phyloP scores from a whole-genome alignment of 2,113 vertebrate species.

The Pimephales promelas region DNA sequence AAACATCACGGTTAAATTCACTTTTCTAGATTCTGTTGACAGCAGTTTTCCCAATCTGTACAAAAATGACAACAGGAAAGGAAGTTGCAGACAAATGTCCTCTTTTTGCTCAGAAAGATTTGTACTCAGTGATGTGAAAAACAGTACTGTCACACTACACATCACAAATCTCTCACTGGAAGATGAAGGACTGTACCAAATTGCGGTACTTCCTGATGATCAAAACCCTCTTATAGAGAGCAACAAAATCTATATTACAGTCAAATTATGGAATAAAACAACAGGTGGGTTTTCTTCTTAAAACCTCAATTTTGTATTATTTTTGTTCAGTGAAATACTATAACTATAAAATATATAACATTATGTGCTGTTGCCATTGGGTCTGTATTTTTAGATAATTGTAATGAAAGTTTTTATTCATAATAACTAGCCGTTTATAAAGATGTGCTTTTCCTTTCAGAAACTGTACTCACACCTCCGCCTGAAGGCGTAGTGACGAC shows the following conservation, averaged over 20 bases:
- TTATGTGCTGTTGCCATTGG: not conserved
- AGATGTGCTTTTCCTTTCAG: not conserved
- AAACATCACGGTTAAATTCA: constrained; percentile 25
- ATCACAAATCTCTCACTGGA: constrained; percentile 22
- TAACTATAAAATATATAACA: not conserved
- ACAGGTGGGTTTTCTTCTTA: constrained; percentile 41
- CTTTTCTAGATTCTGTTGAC: not conserved
- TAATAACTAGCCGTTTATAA: not conserved
- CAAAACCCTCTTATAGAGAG: not conserved
- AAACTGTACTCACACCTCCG: not conserved
- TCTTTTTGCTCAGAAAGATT: not conserved
- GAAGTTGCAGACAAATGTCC: not conserved
- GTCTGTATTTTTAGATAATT: not conserved
- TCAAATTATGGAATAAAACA: not conserved
- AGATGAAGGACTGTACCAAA: constrained; percentile 43
- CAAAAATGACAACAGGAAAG: constrained; percentile 23
- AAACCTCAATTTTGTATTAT: not conserved
- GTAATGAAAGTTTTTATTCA: not conserved
- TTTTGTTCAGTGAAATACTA: not conserved
- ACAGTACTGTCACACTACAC: not conserved
- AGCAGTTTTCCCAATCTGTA: not conserved
- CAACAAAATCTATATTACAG: constrained; percentile 9
- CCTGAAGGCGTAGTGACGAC: not conserved
- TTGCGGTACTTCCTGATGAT: not conserved
- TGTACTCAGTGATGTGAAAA: not conserved